phyloP scores from a whole-genome alignment of 1,140 invertebrate species.

The Mizuhopecten yessoensis region DNA sequence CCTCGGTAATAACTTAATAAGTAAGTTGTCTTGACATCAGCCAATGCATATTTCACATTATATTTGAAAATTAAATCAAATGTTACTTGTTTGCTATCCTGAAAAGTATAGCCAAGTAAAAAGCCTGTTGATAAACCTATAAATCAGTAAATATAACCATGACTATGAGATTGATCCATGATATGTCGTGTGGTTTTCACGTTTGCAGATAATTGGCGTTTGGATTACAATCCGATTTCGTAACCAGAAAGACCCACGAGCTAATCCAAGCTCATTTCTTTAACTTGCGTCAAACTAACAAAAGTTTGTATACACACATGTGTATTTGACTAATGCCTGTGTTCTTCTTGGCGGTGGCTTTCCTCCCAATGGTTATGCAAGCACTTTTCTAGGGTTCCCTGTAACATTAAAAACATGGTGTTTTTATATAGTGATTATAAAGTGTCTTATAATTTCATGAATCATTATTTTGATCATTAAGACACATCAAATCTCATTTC shows the following conservation, averaged over 20 bases:
- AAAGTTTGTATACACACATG: constrained; percentile 52
- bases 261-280: constrained; percentile 98
- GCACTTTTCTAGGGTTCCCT: neutral
- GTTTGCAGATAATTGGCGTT: constrained; percentile 95
- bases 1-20: too few relatives aligned
- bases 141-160: too few relatives aligned
- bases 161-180: neutral
- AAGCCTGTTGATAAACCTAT: too few relatives aligned
- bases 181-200: constrained; percentile 24
- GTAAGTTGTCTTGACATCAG: too few relatives aligned
- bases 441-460: neutral
- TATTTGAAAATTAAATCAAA: too few relatives aligned
- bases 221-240: constrained; percentile 98
- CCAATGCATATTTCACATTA: too few relatives aligned
- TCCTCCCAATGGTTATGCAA: neutral
- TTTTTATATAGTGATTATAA: neutral
- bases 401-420: neutral
- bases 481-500: neutral
- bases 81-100: too few relatives aligned
- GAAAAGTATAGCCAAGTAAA: too few relatives aligned
- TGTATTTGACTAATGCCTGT: neutral
- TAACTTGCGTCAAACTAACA: constrained; percentile 84
- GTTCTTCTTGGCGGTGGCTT: neutral
- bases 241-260: constrained; percentile 98
- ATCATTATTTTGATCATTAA: neutral